Conservation (phyloP, 2,888 invertebrate genomes). For the Apodemia zela region DNA sequence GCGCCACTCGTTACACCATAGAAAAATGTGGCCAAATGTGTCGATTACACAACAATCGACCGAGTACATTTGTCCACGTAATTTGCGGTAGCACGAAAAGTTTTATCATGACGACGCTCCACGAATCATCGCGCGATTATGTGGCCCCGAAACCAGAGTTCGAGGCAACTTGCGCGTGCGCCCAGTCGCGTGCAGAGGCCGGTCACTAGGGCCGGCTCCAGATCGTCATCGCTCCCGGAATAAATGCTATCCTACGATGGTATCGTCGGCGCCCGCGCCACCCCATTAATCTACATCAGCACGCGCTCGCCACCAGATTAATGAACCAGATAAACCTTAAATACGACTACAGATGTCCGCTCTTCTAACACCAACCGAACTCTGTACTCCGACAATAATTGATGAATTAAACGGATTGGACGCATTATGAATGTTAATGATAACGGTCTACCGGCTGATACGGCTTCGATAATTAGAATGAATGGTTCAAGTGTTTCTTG, state of each 20-base stretch:
- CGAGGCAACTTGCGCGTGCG: slow-evolving; percentile 23
- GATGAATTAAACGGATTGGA: slow-evolving; percentile 69
- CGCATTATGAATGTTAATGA: slow-evolving; percentile 67
- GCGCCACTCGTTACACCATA: too few species aligned
- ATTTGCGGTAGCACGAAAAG: neutral
- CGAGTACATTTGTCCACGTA: too few species aligned
- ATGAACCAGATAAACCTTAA: slow-evolving; percentile 75
- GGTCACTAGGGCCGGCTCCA: slow-evolving; percentile 38
- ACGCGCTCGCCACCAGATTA: slow-evolving; percentile 72
- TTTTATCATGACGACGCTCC: neutral
- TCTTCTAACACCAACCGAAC: slow-evolving; percentile 50
- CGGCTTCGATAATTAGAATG: slow-evolving; percentile 64
- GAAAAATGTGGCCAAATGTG: too few species aligned
- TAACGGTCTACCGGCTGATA: slow-evolving; percentile 49
- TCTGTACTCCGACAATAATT: slow-evolving; percentile 36
- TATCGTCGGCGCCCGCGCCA: slow-evolving; percentile 63
- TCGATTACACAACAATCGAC: too few species aligned
- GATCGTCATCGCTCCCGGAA: slow-evolving; percentile 65
- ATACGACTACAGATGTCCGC: slow-evolving; percentile 71
- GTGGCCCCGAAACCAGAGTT: slow-evolving; percentile 38
- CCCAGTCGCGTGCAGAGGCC: slow-evolving; percentile 50
- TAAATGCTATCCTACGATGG: slow-evolving; percentile 62
- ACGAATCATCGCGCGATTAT: slow-evolving; percentile 26
- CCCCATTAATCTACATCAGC: slow-evolving; percentile 78
- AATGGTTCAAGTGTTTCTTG: slow-evolving; percentile 55